These are phyloP conservation scores for Thereva nobilitata DNA, from an alignment of 2,888 invertebrate species.

Conservation along the genomic window DNA sequence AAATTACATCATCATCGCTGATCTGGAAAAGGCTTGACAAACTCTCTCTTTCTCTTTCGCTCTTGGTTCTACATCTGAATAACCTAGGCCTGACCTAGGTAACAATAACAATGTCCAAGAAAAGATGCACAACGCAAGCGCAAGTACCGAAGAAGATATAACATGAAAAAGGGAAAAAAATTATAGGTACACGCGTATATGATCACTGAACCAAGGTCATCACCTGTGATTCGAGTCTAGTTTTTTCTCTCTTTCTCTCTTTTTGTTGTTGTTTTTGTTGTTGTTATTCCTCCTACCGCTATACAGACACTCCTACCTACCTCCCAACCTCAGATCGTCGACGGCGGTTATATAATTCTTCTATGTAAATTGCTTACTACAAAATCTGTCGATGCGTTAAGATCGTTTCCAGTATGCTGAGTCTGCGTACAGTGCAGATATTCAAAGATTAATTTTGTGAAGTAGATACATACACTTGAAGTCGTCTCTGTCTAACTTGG, in stretches of 20 bases:
- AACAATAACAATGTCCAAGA: no score
- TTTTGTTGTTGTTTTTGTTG: not conserved
- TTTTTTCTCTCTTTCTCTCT: constrained; percentile 12
- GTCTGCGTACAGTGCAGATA: not conserved
- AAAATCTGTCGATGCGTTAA: constrained; percentile 26
- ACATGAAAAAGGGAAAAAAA: no score
- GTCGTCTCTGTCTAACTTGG: not conserved
- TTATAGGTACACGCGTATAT: not conserved
- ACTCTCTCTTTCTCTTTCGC: not conserved
- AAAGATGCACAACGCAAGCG: no score
- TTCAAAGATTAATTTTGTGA: no score
- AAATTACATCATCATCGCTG: constrained; percentile 15
- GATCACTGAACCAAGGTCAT: constrained; percentile 27
- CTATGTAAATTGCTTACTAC: constrained; percentile 23
- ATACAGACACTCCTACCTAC: no score
- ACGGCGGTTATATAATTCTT: constrained; percentile 21
- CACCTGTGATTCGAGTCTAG: constrained; percentile 10
- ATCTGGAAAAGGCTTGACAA: constrained; percentile 8
- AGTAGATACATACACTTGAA: not conserved
- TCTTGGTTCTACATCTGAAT: no score
- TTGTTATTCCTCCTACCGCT: no score
- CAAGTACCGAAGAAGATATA: no score
- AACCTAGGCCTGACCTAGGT: no score
- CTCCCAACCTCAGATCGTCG: no score
- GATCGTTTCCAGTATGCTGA: constrained; percentile 19